Evolutionary conservation across 2,888 invertebrate species (phyloP).

Genomic region (Drosophila yooni): DNA sequence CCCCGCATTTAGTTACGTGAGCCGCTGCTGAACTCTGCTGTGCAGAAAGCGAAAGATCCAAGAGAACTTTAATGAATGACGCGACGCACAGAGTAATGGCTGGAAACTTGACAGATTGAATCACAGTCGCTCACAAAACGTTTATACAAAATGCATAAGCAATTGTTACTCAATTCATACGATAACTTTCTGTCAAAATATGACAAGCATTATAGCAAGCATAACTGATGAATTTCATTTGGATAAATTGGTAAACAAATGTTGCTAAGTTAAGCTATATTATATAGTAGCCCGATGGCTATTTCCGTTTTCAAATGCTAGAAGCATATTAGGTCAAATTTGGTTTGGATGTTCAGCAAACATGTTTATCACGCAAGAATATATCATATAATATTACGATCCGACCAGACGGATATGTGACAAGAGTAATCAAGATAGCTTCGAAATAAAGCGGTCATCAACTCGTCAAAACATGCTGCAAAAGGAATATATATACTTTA

Average conservation of each 20-base stretch:
- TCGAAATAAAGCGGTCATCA: neutral
- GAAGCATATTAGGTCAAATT: no score
- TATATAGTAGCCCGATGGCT: neutral
- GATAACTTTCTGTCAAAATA: neutral
- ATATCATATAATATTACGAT: no score
- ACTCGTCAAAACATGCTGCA: neutral
- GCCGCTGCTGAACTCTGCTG: conserved; percentile 28
- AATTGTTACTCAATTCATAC: neutral
- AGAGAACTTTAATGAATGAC: conserved; percentile 37
- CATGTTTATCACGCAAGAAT: no score
- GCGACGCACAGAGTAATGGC: conserved; percentile 39
- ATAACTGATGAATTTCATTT: neutral
- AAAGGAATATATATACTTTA: neutral
- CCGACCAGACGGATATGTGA: neutral
- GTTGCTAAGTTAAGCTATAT: neutral
- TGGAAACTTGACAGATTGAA: conserved; percentile 17
- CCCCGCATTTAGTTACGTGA: conserved; percentile 50
- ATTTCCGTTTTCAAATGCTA: no score
- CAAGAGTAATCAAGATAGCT: neutral
- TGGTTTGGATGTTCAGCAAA: no score
- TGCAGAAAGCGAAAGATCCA: conserved; percentile 31
- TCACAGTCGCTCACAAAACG: neutral
- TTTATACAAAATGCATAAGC: neutral
- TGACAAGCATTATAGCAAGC: neutral
- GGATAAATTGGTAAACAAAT: neutral